Conservation (phyloP, 2,888 invertebrate genomes). For the Portevinia maculata region DNA sequence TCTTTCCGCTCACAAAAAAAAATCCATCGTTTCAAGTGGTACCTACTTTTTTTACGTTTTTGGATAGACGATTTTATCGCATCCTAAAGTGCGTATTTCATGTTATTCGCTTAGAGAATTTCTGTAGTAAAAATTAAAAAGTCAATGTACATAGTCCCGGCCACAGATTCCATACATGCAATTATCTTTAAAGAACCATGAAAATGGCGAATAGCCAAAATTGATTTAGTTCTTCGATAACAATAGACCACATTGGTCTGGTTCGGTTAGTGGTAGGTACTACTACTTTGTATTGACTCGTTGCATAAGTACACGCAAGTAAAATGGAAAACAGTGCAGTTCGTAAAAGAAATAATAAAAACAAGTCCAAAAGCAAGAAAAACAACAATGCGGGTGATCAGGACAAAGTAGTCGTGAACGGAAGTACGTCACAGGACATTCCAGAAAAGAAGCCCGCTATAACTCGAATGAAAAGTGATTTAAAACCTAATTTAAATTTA, state of each 20-base stretch:
- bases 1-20: too few species aligned
- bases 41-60: not conserved
- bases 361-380: constrained; percentile 37
- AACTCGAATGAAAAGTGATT: constrained; percentile 35
- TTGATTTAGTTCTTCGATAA: constrained; percentile 67
- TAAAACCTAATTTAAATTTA: constrained; percentile 34
- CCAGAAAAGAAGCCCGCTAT: not conserved
- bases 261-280: not conserved
- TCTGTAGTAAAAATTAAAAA: constrained; percentile 13
- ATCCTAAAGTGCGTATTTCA: not conserved
- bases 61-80: constrained; percentile 6
- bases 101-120: constrained; percentile 32
- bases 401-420: constrained; percentile 7
- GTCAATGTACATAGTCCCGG: constrained; percentile 2
- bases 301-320: constrained; percentile 37
- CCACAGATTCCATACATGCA: constrained; percentile 32
- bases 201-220: constrained; percentile 67
- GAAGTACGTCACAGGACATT: constrained; percentile 4
- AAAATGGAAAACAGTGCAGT: constrained; percentile 40
- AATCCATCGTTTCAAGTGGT: too few species aligned
- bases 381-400: constrained; percentile 7
- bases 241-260: constrained; percentile 55
- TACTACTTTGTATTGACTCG: not conserved
- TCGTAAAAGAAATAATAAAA: constrained; percentile 46
- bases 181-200: constrained; percentile 22